Percentiles rank a stretch among this genome's conserved stretches.
phyloP scores from a whole-genome alignment of 53 echinoderm and acorn worm genomes.

The Actinopyga echinites region DNA sequence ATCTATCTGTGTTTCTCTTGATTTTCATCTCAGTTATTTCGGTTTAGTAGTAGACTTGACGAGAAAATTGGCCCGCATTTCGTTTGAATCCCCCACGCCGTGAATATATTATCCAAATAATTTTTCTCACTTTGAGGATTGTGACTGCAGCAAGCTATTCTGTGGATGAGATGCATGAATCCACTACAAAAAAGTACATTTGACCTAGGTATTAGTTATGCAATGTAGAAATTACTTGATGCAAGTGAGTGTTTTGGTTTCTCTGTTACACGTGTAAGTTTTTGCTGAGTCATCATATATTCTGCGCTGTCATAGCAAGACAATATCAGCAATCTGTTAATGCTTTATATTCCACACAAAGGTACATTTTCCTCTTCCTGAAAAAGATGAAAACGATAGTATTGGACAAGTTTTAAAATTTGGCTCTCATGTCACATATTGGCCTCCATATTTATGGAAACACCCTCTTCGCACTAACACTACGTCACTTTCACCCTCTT shows the following conservation, averaged over 20 bases:
- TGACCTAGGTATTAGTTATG: neutral
- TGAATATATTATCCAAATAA: neutral
- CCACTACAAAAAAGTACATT: neutral
- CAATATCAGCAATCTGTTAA: constrained; percentile 8
- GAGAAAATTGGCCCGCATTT: neutral
- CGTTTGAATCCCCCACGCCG: neutral
- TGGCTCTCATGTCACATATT: constrained; percentile 8
- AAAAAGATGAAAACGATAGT: constrained; percentile 21
- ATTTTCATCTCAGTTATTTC: constrained; percentile 6
- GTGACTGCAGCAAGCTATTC: neutral
- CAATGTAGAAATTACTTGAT: constrained; percentile 3
- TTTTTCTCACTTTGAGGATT: neutral
- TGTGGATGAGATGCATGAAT: neutral
- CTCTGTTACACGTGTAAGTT: constrained; percentile 13
- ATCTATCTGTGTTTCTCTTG: constrained; percentile 1
- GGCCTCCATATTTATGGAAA: constrained; percentile 18
- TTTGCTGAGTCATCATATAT: constrained; percentile 25
- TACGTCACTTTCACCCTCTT: too few relatives aligned
- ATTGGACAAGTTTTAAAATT: constrained; percentile 21
- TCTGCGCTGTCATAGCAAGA: constrained; percentile 2
- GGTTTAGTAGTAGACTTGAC: neutral
- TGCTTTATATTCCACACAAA: constrained; percentile 14
- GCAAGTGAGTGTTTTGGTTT: neutral
- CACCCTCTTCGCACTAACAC: neutral
- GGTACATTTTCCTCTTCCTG: constrained; percentile 24